Base-by-base conservation (phyloP, 2,888 invertebrate genomes). In the Troides oblongomaculatus region DNA sequence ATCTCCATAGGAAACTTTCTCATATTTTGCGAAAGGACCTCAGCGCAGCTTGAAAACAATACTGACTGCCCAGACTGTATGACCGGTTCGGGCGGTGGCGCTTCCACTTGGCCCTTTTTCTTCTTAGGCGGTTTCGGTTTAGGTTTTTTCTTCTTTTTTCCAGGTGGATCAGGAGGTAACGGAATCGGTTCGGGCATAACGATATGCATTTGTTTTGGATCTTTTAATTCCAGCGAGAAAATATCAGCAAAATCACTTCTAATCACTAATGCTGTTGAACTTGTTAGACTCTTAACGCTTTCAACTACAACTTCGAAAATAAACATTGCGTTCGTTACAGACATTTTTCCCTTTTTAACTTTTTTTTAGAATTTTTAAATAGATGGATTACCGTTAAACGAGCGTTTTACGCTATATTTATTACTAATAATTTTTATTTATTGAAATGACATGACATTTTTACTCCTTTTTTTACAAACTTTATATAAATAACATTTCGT, bases 31-130 rank as follows among this genome's bases (percentile, higher is more conserved):
- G 87, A 82, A 2, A 92, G 81, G 61, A 89, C 78, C 68, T 90
- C 89, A 1, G 91, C 85, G 71, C 81, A 90, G 72, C 89, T 88
- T 21, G 88, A 79, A 73, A 92, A 90, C 61, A 92, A 77, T 10
- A 92, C 87, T 0, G 92, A 92, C 75, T 92, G 92, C 0, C 92
- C 92, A 0, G 90, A 86, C 72, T 89, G 90, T 74, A 92, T 92
- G 0, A 79, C 77, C 3, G 91, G 90, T 72, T 90, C 90, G 2
- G 89, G 87, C 5, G 90, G 90, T 10, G 86, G 87, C 36, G 17
- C 71, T 57, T 75, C 84, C 7, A 77, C 78, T 71, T 78, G 79
- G 6, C 83, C 87, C 68, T 88, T 88, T 77, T 88, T 88, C 72
- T 88, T 88, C 71, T 86, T 84, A 0, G 75, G 77, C 14, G 85